Evolutionary conservation across 2,888 invertebrate genomes (phyloP).

Genomic region (Tachina fera): DNA sequence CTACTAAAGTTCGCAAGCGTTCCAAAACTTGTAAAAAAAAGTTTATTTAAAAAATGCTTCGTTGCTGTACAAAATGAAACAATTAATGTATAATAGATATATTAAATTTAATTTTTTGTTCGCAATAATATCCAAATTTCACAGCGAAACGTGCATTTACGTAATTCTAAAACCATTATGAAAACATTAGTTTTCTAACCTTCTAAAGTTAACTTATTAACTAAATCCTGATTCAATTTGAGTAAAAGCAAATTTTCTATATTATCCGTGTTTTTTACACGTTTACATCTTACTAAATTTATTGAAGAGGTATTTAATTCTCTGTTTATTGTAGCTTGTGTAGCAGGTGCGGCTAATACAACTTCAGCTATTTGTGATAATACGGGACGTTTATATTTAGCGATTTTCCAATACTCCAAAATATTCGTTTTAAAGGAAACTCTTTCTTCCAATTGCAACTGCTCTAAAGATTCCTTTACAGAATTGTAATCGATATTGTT

Average conservation of each 20-base stretch:
- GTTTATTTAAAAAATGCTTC: too few relatives aligned
- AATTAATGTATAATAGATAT: too few relatives aligned
- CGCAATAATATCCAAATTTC: too few relatives aligned
- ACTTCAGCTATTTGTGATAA: slow-evolving; percentile 49
- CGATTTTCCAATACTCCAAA: slow-evolving; percentile 50
- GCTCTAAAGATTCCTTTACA: slow-evolving; percentile 22
- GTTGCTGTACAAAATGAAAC: too few relatives aligned
- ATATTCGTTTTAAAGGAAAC: slow-evolving; percentile 28
- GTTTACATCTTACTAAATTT: slow-evolving; percentile 21
- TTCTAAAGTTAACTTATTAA: slow-evolving; percentile 27
- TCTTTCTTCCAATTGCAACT: slow-evolving; percentile 48
- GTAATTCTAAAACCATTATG: neutral
- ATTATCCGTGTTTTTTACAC: slow-evolving; percentile 4
- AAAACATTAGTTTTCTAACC: neutral
- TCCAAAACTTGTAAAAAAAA: too few relatives aligned
- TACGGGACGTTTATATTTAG: slow-evolving; percentile 24
- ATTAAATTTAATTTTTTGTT: too few relatives aligned
- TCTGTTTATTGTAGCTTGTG: slow-evolving; percentile 42
- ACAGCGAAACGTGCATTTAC: too few relatives aligned
- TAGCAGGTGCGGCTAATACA: slow-evolving; percentile 47
- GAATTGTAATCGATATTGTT: neutral
- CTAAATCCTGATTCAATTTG: slow-evolving; percentile 47
- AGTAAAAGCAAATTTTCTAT: slow-evolving; percentile 49
- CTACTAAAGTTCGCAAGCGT: too few relatives aligned
- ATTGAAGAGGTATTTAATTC: slow-evolving; percentile 22